Conservation (phyloP, 2,113 vertebrate species). For the Lagopus leucura region DNA sequence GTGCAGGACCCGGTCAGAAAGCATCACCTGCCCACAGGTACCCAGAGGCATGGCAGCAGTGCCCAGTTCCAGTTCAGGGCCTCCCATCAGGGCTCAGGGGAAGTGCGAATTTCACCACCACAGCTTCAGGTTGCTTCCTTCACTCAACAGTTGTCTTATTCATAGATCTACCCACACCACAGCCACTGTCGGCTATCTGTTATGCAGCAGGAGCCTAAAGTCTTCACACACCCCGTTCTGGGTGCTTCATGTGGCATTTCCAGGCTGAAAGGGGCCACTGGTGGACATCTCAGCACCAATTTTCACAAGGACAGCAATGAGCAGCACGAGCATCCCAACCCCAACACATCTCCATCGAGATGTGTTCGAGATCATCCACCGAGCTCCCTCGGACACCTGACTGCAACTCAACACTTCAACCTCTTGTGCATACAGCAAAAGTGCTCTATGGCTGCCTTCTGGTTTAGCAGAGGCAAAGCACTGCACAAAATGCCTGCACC, state of each 20-base stretch:
- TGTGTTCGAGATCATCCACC: too few relatives aligned
- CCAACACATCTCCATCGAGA: neutral
- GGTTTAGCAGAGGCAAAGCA: neutral
- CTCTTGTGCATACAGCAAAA: neutral
- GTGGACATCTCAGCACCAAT: neutral
- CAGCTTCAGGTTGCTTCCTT: neutral
- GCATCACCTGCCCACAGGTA: neutral
- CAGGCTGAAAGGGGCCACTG: neutral
- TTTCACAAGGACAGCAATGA: neutral
- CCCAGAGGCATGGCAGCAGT: neutral
- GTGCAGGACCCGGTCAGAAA: neutral
- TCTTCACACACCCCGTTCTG: neutral
- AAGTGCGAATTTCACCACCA: neutral
- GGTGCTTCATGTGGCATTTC: neutral
- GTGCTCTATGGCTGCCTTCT: neutral
- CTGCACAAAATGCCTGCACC: neutral
- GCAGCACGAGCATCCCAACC: too few relatives aligned
- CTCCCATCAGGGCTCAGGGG: too few relatives aligned
- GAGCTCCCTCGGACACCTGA: neutral
- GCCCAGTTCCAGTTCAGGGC: neutral
- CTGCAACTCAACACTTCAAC: neutral
- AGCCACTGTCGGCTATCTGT: rapidly evolving
- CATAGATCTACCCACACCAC: rapidly evolving
- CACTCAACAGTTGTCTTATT: neutral
- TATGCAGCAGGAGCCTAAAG: neutral